Base-by-base conservation (phyloP, 2,888 invertebrate genomes). In the Trichogramma evanescens region DNA sequence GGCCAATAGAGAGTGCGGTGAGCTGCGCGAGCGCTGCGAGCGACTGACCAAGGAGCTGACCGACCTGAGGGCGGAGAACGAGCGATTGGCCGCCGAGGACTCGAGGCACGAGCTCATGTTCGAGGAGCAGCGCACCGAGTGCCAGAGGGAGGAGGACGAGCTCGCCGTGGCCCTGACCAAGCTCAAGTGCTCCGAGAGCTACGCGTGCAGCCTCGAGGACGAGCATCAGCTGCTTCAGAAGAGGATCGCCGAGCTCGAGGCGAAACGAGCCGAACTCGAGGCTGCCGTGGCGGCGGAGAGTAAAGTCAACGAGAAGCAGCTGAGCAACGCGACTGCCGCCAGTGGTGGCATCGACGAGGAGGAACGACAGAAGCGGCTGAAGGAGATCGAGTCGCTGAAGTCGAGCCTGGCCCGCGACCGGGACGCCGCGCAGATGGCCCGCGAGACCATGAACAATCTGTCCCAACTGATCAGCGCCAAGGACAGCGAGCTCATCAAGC, bases 391-490 rank as follows among this genome's bases (percentile, higher is more conserved):
- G 38, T 63, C 65, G 44, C 63, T 76, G 3, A 71, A 74, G 65
- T 50, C 58, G 0, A 67, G 72, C 52, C 55, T 77, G 1, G 75
- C 75, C 49, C 77, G 73, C 38, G 69, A 67, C 8, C 64, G 67
- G n/a, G 74, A 75, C 50, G 67, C 73, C 1, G 63, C 70, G 0
- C 59, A 63, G 54, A 75, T 74, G 74, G 72, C 72, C 4, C 71
- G 71, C 50, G 70, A 75, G 62, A 76, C 76, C 0, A 75, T 77
- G n/a, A 75, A 77, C 54, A 68, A 78, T 60, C 63, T 78, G 38
- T 71, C 76, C 0, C 71, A 70, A 59, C 62, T 80, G 40, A 67
- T 77, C 10, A 75, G 74, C 46, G 70, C 81, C 42, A 76, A 76
- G 54, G 80, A 81, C 57, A 76, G 78, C 50, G 72, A 82, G 54